Base-by-base conservation (phyloP, 2,888 invertebrate species). In the Achlya flavicornis region DNA sequence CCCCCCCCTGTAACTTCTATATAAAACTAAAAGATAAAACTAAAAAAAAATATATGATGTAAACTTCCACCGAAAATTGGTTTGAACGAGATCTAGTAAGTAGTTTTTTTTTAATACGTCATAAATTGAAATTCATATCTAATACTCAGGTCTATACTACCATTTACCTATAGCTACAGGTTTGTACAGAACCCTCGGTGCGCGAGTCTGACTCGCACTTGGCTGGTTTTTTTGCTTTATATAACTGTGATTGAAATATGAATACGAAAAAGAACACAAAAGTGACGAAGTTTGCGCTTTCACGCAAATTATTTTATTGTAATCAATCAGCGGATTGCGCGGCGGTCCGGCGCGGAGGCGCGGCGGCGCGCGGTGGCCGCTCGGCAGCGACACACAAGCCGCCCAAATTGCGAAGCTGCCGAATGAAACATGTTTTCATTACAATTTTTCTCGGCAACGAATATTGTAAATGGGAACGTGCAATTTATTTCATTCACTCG, bases 401-500 rank as follows among this genome's bases (percentile, higher is more conserved):
- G 70, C 69, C 83, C 87, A 89, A 91, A 91, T 91, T 90, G 87
- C 85, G 80, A 79, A 77, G 80, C 81, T 81, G 71, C 78, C 80
- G 81, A 81, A 79, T 79, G 78, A 75, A 83, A 78, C 83, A 73
- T 86, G 86, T 87, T 89, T 87, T 87, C 77, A 85, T 86, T 85
- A 72, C 76, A 81, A 76, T 86, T 87, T 88, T 87, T 84, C 78
- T 78, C 81, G 83, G 86, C 85, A 84, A 83, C 87, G 84, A 87
- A 86, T 85, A 86, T 84, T 84, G 84, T 83, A 88, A 90, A 89
- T 84, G 85, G 81, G 84, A 85, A 81, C 86, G 84, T 83, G 85
- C 87, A 90, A 90, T 92, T 90, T 87, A 84, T 87, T 90, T 87
- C 86, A 88, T 89, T 89, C 87, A 88, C 75, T 83, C 83, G 78